A percentile compares a stretch with the other conserved stretches of the same genome.
These are phyloP conservation scores for Hormaphis cornu DNA, from an alignment of 1,140 invertebrate species.

Conservation along the genomic window DNA sequence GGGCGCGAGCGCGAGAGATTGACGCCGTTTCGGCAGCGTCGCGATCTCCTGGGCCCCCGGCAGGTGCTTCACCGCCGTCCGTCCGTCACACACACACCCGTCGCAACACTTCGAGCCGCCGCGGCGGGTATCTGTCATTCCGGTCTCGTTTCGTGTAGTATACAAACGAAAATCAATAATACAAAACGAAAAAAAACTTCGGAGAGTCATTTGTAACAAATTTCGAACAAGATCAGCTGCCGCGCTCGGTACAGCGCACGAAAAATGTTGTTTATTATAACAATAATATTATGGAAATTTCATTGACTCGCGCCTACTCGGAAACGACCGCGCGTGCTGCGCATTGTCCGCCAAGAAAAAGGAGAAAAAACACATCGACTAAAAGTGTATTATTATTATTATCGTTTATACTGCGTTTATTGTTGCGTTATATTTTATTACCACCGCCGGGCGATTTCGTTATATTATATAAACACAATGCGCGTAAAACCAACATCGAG, in stretches of 20 bases:
- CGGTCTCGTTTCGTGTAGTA: not conserved
- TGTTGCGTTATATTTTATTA: too few species aligned
- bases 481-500: too few species aligned
- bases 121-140: too few species aligned
- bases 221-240: conserved; percentile 25
- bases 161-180: not conserved
- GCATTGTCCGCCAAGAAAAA: too few species aligned
- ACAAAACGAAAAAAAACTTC: not conserved
- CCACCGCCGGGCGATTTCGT: too few species aligned
- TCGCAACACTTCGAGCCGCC: not conserved
- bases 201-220: conserved; percentile 30
- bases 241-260: not conserved
- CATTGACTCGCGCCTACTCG: not conserved
- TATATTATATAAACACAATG: too few species aligned
- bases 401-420: not conserved
- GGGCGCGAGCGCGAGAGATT: not conserved
- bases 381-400: too few species aligned
- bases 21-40: not conserved
- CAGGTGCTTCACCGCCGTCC: conserved; percentile 3
- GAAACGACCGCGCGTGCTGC: too few species aligned
- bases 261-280: too few species aligned
- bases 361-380: too few species aligned
- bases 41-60: not conserved
- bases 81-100: conserved; percentile 9
- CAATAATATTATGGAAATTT: not conserved